Conservation (phyloP, 2,113 vertebrate genomes). For the Panurus biarmicus region DNA sequence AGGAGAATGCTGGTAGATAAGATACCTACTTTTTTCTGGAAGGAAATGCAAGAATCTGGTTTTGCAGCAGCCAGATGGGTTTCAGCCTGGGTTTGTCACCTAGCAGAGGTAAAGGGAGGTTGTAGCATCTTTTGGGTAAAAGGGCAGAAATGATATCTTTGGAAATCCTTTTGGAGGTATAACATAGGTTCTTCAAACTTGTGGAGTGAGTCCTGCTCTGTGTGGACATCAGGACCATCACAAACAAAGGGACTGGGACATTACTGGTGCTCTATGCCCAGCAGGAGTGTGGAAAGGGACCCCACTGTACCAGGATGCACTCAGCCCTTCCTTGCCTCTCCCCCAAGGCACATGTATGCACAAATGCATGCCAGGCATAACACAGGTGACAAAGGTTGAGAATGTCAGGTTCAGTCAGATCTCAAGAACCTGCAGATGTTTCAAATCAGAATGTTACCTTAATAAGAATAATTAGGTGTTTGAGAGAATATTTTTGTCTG, state of each 20-base stretch:
- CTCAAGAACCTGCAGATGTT: constrained; percentile 72
- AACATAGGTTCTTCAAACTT: not conserved
- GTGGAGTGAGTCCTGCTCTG: not conserved
- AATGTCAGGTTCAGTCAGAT: constrained; percentile 64
- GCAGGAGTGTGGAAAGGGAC: not conserved
- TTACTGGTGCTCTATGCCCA: not conserved
- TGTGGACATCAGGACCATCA: not conserved
- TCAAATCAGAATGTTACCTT: constrained; percentile 70
- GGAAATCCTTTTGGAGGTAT: not conserved
- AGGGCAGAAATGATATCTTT: not conserved
- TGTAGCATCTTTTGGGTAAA: not conserved
- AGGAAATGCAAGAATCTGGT: not conserved
- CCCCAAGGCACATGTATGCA: fast-evolving
- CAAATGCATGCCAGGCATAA: constrained; percentile 35
- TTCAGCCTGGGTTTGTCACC: not conserved
- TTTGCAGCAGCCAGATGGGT: not conserved
- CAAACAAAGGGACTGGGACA: not conserved
- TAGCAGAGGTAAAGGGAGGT: not conserved
- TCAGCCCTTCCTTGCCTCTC: not conserved
- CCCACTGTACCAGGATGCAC: not conserved
- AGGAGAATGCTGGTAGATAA: not conserved
- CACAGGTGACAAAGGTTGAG: constrained; percentile 60
- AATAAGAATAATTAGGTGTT: constrained; percentile 67
- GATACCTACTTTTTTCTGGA: not conserved
- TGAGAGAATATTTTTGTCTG: constrained; percentile 52